Percentiles rank a stretch among this genome's conserved stretches.
These are phyloP conservation scores for Acanthurus leucopareius DNA, from an alignment of 2,797 vertebrate genomes.

Conservation along the genomic window DNA sequence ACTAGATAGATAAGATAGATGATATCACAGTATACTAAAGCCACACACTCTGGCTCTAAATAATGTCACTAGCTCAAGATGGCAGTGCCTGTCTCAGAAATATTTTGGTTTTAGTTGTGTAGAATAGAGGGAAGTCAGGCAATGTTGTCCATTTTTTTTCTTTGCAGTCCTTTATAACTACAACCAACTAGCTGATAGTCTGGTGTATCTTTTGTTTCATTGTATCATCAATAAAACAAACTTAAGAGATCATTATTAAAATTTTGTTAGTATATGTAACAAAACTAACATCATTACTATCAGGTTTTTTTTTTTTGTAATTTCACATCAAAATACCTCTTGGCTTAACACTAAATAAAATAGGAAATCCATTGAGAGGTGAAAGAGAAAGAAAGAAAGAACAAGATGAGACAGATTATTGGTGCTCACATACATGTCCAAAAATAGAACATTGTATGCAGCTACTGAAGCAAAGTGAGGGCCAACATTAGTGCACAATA, in stretches of 20 bases:
- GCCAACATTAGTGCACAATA: constrained; percentile 54
- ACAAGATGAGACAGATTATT: constrained; percentile 47
- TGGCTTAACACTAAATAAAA: constrained; percentile 35
- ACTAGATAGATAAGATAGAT: too few relatives aligned
- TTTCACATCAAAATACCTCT: constrained; percentile 36
- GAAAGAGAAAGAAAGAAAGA: constrained; percentile 17
- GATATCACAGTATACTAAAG: too few relatives aligned
- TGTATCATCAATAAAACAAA: neutral
- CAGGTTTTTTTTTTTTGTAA: too few relatives aligned
- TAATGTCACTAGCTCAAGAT: too few relatives aligned
- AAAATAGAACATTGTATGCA: constrained; percentile 41
- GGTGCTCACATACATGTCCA: constrained; percentile 21
- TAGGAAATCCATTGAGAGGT: constrained; percentile 33
- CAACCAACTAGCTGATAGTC: neutral
- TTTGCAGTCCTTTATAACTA: neutral
- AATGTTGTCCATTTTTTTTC: too few relatives aligned
- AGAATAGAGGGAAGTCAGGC: too few relatives aligned
- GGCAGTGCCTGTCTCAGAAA: too few relatives aligned
- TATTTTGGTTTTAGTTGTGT: too few relatives aligned
- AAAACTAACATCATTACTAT: neutral
- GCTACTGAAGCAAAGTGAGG: constrained; percentile 64
- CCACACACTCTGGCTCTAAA: too few relatives aligned
- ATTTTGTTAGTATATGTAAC: too few relatives aligned
- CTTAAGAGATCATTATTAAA: neutral
- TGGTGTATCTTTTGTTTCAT: neutral